A percentile compares a stretch with the other conserved stretches of the same genome.
phyloP scores from a whole-genome alignment of 2,113 vertebrate species.

The Coturnix japonica region DNA sequence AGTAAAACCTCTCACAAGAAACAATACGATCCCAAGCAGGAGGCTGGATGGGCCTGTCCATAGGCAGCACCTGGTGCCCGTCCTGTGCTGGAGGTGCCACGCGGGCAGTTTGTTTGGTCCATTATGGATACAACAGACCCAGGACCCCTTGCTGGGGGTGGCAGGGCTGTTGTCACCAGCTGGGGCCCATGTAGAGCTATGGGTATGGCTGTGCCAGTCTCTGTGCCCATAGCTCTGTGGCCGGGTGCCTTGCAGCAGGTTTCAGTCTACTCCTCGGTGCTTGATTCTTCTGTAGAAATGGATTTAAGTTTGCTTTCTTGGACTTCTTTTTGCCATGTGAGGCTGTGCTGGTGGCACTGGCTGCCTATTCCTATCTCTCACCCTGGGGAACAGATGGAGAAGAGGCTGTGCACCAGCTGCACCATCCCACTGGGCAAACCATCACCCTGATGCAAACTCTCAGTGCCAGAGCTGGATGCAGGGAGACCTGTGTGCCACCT shows the following conservation, averaged over 20 bases:
- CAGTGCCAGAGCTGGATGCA: background rate
- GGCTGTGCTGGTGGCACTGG: background rate
- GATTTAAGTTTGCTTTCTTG: background rate
- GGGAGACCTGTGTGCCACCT: background rate
- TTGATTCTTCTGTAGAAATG: constrained; percentile 17
- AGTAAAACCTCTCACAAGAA: constrained; percentile 82
- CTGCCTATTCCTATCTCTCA: background rate
- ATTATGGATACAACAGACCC: background rate
- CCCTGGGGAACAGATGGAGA: background rate
- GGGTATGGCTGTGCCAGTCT: fast-evolving
- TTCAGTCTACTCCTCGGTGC: constrained; percentile 1
- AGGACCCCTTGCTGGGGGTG: background rate
- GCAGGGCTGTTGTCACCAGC: background rate
- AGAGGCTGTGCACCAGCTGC: background rate
- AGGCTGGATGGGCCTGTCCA: background rate
- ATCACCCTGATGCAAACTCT: constrained; percentile 29
- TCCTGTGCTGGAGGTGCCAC: background rate
- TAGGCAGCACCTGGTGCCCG: background rate
- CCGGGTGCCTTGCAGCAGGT: background rate
- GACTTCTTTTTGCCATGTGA: background rate
- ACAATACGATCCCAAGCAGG: constrained; percentile 60
- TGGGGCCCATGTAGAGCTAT: fast-evolving
- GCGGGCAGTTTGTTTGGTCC: background rate
- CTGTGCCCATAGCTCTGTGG: background rate
- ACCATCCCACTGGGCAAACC: background rate